Evolutionary conservation across 2,113 vertebrate genomes (phyloP).

Genomic region (Phalacrocorax pelagicus): DNA sequence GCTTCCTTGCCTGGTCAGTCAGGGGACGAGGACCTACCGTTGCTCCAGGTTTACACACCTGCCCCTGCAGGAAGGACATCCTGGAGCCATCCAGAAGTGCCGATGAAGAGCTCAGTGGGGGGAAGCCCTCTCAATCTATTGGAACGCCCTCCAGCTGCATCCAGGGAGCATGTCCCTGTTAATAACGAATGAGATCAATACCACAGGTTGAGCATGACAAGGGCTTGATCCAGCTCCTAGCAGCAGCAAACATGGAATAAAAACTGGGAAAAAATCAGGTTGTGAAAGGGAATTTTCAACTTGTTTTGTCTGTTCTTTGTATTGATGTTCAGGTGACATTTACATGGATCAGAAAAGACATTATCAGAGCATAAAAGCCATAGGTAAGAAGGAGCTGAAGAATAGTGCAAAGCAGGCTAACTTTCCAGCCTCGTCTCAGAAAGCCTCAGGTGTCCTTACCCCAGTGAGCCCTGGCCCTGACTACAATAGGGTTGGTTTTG

Average conservation of each 20-base stretch:
- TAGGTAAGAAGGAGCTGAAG: not conserved
- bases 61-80: not conserved
- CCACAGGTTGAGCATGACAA: not conserved
- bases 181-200: not conserved
- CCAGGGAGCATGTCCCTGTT: not conserved
- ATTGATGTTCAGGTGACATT: not conserved
- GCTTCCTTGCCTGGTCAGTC: not conserved
- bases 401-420: not conserved
- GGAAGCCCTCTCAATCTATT: not conserved
- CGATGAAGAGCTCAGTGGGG: fast-evolving
- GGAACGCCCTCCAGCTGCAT: not conserved
- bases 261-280: not conserved
- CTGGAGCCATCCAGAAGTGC: not conserved
- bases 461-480: not conserved
- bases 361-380: not conserved
- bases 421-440: not conserved
- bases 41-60: not conserved
- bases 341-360: not conserved
- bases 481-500: not conserved
- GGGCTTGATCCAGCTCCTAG: not conserved
- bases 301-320: not conserved
- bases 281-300: not conserved
- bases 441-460: not conserved
- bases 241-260: not conserved
- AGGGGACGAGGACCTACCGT: not conserved